Evolutionary conservation across 2,888 invertebrate genomes (phyloP), one percentile per base, ranked within the genome.

Genomic region (Parnassius orleans): DNA sequence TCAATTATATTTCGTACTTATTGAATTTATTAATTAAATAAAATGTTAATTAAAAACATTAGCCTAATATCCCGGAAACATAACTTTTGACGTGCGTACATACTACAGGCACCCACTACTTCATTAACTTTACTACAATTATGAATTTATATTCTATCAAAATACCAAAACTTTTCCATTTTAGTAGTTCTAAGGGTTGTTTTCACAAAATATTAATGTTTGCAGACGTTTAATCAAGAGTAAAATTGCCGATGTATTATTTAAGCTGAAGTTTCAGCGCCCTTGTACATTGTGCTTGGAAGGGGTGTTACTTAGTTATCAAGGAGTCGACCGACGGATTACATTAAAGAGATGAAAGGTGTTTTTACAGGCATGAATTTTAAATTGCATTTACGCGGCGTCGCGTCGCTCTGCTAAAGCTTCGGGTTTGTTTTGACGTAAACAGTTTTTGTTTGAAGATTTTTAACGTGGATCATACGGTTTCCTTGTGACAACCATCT

Each of bases 351-450:
- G 83, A 84, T 84, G 81, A 84, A 84, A 86, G 84, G 77, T 78
- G 81, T 84, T 87, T 84, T 83, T 80, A 81, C 78, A 81, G 78
- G 76, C 81, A 78, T 83, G 80, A 84, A 87, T 85, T 84, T 86
- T 81, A 86, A 85, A 86, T 85, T 84, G 76, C 76, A 71, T 81
- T 77, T 76, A 72, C 77, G 71, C 74, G 72, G 72, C 63, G 66
- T 69, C 69, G 72, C 63, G 66, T 69, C 69, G 63, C 72, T 66
- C 67, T 50, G 15, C 53, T 51, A 53, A 54, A 53, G 50, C 68
- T 57, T 64, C 57, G 42, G 53, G 65, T 68, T 66, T 70, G 67
- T 67, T 67, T 65, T 60, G 59, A 60, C 61, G 58, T 64, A 71
- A 71, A 71, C 68, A 71, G 64, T 67, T 68, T 57, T 72, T 69